Base-by-base conservation (phyloP, 2,888 invertebrate species). In the Caenorhabditis sp. region DNA sequence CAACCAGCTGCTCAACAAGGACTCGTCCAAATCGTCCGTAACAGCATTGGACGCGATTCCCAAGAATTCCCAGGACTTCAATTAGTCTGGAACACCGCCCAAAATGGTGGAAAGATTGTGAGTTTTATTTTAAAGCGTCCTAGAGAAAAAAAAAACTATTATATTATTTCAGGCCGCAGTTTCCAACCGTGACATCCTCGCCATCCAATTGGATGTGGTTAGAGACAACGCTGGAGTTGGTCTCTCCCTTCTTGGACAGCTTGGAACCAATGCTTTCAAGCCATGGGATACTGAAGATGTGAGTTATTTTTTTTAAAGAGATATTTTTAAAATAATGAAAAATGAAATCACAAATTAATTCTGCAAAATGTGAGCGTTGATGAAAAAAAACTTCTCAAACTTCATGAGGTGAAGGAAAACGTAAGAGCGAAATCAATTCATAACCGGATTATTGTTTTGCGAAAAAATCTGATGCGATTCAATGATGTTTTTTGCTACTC, bases 221-320 rank as follows among this genome's bases (percentile, higher is more conserved):
- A 80, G 85, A 25, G 80, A 86, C 53, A 74, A 80, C 59, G 73
- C 80, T 1, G 63, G 62, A 3, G 67, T 85, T 31, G 88, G 81
- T 14, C 76, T 88, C 25, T 81, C 83, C 12, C 78, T 87, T 63
- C 84, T 89, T 63, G 84, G 84, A 64, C 88, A 89, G 60, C 87
- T 88, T 21, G 91, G 92, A 5, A 91, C 92, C 82, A 95, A 93
- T 78, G 91, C 91, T 60, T 95, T 95, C 89, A 93, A 93, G 87
- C 93, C 94, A 2, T 97, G 97, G 97, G 96, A 97, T 89, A 71
- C 97, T 27, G 88, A 90, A 5, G 95, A 95, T 52, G 78, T 73
- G 23, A 36, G 36, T 61, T 67, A 7, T 49, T 50, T 50, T 61
- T 10, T 25, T 50, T 61, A 12, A 4, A 25, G 8, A 49, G 21